phyloP scores from a whole-genome alignment of 2,888 invertebrate genomes.

The Aphidius colemani region DNA sequence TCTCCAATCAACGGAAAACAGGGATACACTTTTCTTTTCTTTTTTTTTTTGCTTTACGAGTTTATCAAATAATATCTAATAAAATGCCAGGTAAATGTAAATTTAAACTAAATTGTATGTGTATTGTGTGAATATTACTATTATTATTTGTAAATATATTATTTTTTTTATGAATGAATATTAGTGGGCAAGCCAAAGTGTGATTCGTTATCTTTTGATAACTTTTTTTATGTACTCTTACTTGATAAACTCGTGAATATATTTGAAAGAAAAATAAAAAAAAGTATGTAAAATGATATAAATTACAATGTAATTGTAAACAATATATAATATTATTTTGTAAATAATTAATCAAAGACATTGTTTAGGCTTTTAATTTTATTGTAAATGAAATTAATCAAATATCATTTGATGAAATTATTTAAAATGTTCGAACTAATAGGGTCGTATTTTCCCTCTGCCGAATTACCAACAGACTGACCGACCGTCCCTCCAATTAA shows the following conservation, averaged over 20 bases:
- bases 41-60: background rate
- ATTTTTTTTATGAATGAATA: background rate
- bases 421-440: conserved; percentile 17
- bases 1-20: conserved; percentile 15
- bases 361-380: background rate
- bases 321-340: too few relatives aligned
- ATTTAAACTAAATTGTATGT: background rate
- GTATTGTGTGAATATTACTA: background rate
- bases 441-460: conserved; percentile 34
- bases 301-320: background rate
- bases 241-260: background rate
- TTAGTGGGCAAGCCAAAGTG: background rate
- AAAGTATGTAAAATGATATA: background rate
- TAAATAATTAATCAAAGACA: too few relatives aligned
- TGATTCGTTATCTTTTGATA: background rate
- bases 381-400: conserved; percentile 3
- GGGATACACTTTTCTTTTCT: conserved; percentile 3
- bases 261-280: background rate
- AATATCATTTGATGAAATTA: conserved; percentile 19
- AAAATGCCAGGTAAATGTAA: background rate
- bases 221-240: background rate
- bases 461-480: conserved; percentile 46
- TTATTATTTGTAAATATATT: conserved; percentile 28
- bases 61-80: background rate
- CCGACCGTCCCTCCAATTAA: conserved; percentile 38